Evolutionary conservation across 30 jellyfish, hydroid and myxozoan genomes (phyloP).

Genomic region (Mastigias papua): DNA sequence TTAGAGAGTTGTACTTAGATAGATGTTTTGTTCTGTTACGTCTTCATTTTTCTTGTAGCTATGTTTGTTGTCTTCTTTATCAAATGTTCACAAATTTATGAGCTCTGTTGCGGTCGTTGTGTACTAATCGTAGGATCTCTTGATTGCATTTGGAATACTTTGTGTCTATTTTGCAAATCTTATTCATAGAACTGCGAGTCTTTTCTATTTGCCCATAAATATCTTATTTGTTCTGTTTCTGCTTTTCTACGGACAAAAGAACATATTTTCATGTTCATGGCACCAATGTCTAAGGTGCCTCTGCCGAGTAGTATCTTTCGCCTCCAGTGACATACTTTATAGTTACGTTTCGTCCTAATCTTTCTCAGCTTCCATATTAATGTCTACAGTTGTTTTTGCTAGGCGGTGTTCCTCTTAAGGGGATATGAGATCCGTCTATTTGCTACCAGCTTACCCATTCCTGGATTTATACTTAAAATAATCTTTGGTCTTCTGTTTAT

Average conservation of each 20-base stretch:
- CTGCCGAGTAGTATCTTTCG: too few relatives aligned
- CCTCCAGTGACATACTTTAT: background rate
- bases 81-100: too few relatives aligned
- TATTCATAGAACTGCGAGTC: background rate
- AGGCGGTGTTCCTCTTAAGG: background rate
- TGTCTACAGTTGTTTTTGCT: background rate
- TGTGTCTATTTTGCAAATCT: too few relatives aligned
- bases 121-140: too few relatives aligned
- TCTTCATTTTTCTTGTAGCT: too few relatives aligned
- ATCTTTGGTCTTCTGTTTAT: background rate
- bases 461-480: background rate
- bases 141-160: too few relatives aligned
- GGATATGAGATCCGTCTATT: background rate
- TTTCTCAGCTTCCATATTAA: background rate
- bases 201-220: background rate
- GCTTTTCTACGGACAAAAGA: background rate
- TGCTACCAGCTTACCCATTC: background rate
- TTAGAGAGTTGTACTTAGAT: too few relatives aligned
- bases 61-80: too few relatives aligned
- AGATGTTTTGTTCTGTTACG: too few relatives aligned
- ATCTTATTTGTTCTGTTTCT: background rate
- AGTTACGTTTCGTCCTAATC: background rate
- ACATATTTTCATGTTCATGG: background rate
- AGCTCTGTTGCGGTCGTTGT: too few relatives aligned
- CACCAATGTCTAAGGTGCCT: background rate